Base-by-base conservation (phyloP, 2,797 vertebrate genomes). In the Thaleichthys pacificus region DNA sequence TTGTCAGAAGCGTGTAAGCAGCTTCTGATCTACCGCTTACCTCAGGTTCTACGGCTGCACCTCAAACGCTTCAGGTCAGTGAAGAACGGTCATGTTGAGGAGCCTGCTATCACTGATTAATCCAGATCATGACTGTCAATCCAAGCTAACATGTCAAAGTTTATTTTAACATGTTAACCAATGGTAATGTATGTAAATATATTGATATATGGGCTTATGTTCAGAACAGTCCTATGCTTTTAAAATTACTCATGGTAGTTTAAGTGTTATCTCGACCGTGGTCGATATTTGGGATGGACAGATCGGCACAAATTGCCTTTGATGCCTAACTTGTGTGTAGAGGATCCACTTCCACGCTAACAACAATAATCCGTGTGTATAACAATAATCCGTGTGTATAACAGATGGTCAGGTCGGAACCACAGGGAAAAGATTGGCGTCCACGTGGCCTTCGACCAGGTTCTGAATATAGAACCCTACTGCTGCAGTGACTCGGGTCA, bases 41-140 rank as follows among this genome's bases (percentile, higher is more conserved):
- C 97, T 98, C 97, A 99, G 95, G 97, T 99, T 94, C 95, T 99
- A 91, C 95, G 97, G 89, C 95, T 99, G 90, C 97, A 99, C 95
- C 97, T 99, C 92, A 99, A 99, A 92, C 95, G 97, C 86, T 99
- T 99, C 95, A 97, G 97, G 97, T 95, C 19, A n/a, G 51, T 56
- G 19, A 17, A 56, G 3, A 51, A 3, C 19, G 17, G 51, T 56
- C 51, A 56, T 56, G 51, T 56, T 3, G 51, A 7, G 51, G 5
- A 12, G 0, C 17, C 42, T 14, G 42, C 9, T 47, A 1, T 47
- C 42, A 14, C 11, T 35, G 5, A 35, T 35, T 6, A 47, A 47
- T 14, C 42, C 42, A 47, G 42, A 47, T 14, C 11, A 47, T 14
- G 3, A 14, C 42, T 47, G 12, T 2, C 42, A 47, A 58, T 21